phyloP scores from a whole-genome alignment of 2,797 vertebrate genomes.

The Aldrovandia affinis region DNA sequence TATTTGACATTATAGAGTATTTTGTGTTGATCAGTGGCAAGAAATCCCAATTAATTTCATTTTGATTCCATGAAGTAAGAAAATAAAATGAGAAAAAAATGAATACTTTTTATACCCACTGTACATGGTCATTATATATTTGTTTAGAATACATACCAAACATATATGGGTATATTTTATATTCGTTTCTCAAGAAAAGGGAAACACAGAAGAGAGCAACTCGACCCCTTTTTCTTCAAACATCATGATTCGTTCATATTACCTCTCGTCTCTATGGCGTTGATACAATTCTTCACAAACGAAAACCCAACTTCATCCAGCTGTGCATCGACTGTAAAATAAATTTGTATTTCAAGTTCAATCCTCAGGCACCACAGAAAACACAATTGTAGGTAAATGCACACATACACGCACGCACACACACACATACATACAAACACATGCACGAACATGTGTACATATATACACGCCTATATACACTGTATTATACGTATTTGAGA shows the following conservation, averaged over 20 bases:
- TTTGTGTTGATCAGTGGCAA: too few species aligned
- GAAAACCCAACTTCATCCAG: constrained; percentile 89
- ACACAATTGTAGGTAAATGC: neutral
- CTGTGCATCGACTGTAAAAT: constrained; percentile 78
- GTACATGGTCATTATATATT: neutral
- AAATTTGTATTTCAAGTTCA: neutral
- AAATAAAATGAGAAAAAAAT: too few species aligned
- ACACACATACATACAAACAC: neutral
- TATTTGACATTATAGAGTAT: too few species aligned
- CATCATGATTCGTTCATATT: constrained; percentile 58
- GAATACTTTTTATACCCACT: too few species aligned
- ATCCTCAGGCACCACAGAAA: neutral
- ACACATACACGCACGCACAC: neutral
- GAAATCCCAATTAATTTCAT: too few species aligned
- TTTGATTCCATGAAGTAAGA: too few species aligned
- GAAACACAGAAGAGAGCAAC: neutral
- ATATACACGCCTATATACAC: neutral
- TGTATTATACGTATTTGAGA: constrained; percentile 2
- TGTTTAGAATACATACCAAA: neutral
- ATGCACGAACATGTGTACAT: neutral
- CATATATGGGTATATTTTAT: neutral
- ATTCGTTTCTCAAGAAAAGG: neutral
- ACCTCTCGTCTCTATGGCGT: constrained; percentile 90
- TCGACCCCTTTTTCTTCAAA: neutral
- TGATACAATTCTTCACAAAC: constrained; percentile 91